Evolutionary conservation across 2,888 invertebrate species (phyloP).

Genomic region (Oscheius sp.): DNA sequence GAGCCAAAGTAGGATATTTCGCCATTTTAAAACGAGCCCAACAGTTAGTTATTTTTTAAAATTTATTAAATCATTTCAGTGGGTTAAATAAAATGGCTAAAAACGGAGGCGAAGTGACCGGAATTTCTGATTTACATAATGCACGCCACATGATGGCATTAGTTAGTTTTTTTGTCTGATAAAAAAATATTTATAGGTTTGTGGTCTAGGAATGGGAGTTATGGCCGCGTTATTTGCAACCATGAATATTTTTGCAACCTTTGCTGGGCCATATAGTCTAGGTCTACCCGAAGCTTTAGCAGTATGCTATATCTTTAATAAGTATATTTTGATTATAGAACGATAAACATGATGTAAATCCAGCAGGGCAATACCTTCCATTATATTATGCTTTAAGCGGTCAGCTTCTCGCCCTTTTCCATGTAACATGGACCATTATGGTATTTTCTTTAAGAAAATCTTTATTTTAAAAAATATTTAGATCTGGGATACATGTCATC

Average conservation of each 20-base stretch:
- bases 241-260: constrained; percentile 91
- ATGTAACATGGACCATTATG: constrained; percentile 86
- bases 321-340: neutral
- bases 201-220: constrained; percentile 91
- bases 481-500: constrained; percentile 56
- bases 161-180: constrained; percentile 66
- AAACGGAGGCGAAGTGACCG: constrained; percentile 74
- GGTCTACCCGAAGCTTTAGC: constrained; percentile 76
- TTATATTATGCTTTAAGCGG: constrained; percentile 44
- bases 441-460: constrained; percentile 20
- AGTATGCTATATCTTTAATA: constrained; percentile 7
- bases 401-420: constrained; percentile 74
- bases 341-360: constrained; percentile 26
- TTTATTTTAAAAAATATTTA: constrained; percentile 19
- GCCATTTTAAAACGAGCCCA: constrained; percentile 73
- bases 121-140: constrained; percentile 75
- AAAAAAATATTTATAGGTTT: constrained; percentile 75
- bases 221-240: constrained; percentile 94
- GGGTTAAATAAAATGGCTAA: constrained; percentile 85
- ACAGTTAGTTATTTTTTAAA: constrained; percentile 42
- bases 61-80: constrained; percentile 71
- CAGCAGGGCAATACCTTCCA: constrained; percentile 43
- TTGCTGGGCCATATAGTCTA: constrained; percentile 92
- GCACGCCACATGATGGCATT: constrained; percentile 92
- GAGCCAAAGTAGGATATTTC: constrained; percentile 76